phyloP scores from a whole-genome alignment of 1,140 invertebrate species.

The Trypoxylus dichotomus region DNA sequence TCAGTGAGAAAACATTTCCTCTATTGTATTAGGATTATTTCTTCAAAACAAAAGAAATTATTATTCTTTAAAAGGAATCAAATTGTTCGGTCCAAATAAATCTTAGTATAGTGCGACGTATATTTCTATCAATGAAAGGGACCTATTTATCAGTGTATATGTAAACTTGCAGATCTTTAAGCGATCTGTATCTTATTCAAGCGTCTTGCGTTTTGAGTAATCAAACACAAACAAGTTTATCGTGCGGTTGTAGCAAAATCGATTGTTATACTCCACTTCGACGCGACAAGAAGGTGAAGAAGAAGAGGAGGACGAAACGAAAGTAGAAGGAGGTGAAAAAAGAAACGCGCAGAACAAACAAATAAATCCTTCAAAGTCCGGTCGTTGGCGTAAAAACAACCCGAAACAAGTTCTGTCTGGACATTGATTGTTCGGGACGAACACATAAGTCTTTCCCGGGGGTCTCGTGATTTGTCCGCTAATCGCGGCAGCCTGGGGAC shows the following conservation, averaged over 20 bases:
- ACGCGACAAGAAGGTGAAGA: background rate
- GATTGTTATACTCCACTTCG: background rate
- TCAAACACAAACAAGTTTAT: background rate
- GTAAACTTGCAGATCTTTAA: too few species aligned
- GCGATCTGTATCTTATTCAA: too few species aligned
- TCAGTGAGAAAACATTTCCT: too few species aligned
- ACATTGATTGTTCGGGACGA: conserved; percentile 45
- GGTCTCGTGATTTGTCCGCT: conserved; percentile 48
- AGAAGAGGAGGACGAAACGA: background rate
- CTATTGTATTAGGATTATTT: too few species aligned
- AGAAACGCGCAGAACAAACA: conserved; percentile 36
- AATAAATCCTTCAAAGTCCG: conserved; percentile 50
- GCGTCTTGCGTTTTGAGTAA: background rate
- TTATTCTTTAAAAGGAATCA: too few species aligned
- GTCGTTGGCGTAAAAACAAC: conserved; percentile 38
- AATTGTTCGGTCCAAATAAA: too few species aligned
- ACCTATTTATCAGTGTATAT: too few species aligned
- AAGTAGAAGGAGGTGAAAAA: background rate
- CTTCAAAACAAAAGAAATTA: too few species aligned
- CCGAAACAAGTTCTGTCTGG: conserved; percentile 44
- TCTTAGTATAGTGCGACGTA: too few species aligned
- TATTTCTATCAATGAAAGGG: too few species aligned
- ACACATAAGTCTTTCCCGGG: conserved; percentile 46
- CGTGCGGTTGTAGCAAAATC: background rate
- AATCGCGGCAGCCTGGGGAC: conserved; percentile 47